Evolutionary conservation across 2,888 invertebrate genomes (phyloP).

Genomic region (Lithophane leautieri): DNA sequence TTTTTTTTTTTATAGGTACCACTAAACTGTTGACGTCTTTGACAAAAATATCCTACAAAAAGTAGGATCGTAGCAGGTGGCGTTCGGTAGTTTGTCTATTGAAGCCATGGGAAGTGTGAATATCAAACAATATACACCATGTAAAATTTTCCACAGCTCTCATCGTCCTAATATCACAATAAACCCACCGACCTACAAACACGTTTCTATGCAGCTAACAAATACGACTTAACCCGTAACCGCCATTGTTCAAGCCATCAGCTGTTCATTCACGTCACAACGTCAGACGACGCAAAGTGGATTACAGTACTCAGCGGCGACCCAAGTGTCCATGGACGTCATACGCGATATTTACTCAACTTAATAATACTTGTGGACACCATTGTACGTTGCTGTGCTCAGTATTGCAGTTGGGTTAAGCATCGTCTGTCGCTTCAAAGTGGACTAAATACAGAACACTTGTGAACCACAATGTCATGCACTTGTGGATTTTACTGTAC

Average conservation of each 20-base stretch:
- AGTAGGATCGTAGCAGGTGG: too few species aligned
- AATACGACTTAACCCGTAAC: conserved; percentile 30
- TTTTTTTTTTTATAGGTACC: too few species aligned
- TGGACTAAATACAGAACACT: conserved; percentile 19
- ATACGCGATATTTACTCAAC: conserved; percentile 55
- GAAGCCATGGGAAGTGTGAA: too few species aligned
- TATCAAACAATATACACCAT: too few species aligned
- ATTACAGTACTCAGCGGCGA: conserved; percentile 60
- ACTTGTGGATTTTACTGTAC: conserved; percentile 16
- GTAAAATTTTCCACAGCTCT: not conserved
- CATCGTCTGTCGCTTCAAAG: conserved; percentile 8
- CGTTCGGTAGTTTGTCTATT: too few species aligned
- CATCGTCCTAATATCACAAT: not conserved
- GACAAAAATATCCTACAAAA: too few species aligned
- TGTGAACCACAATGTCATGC: conserved; percentile 6
- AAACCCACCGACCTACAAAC: conserved; percentile 30
- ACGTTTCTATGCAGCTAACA: conserved; percentile 26
- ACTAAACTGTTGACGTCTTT: too few species aligned
- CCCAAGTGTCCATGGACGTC: conserved; percentile 64
- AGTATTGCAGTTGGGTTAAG: conserved; percentile 18
- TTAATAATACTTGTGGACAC: conserved; percentile 42
- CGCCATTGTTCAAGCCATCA: conserved; percentile 41
- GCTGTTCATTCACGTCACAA: conserved; percentile 58
- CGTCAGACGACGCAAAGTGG: conserved; percentile 60
- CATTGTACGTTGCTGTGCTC: conserved; percentile 31